phyloP scores from a whole-genome alignment of 2,113 vertebrate genomes.

The Capricornis sumatraensis region DNA sequence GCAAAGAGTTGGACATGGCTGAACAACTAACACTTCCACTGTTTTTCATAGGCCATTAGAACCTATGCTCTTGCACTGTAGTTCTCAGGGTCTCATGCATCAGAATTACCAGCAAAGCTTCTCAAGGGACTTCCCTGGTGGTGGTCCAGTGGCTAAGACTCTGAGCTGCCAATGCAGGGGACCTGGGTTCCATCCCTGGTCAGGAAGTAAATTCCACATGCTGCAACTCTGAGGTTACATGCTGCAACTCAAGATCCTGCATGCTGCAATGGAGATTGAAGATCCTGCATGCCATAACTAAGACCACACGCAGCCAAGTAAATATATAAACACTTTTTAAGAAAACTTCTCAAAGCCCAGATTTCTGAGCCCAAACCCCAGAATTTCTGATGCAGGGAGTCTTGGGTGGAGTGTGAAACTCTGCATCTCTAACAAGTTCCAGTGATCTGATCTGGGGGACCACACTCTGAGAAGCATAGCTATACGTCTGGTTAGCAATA shows the following conservation, averaged over 20 bases:
- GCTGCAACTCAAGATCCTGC: background rate
- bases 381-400: background rate
- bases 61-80: background rate
- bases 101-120: background rate
- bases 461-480: background rate
- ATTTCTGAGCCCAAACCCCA: background rate
- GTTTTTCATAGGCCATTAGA: background rate
- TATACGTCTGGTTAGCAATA: background rate
- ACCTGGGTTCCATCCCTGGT: background rate
- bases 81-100: background rate
- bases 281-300: background rate
- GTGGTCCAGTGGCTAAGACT: background rate
- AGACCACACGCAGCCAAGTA: background rate
- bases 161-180: background rate
- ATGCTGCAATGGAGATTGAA: rapidly evolving
- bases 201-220: background rate
- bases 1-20: background rate
- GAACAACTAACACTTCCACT: background rate
- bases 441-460: background rate
- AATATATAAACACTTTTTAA: background rate
- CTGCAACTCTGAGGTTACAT: background rate
- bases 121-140: background rate
- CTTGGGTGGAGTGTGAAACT: background rate
- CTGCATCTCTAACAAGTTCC: background rate
- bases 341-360: background rate